These are phyloP conservation scores for Spilosoma lubricipeda DNA, from an alignment of 2,888 invertebrate genomes.

Conservation along the genomic window DNA sequence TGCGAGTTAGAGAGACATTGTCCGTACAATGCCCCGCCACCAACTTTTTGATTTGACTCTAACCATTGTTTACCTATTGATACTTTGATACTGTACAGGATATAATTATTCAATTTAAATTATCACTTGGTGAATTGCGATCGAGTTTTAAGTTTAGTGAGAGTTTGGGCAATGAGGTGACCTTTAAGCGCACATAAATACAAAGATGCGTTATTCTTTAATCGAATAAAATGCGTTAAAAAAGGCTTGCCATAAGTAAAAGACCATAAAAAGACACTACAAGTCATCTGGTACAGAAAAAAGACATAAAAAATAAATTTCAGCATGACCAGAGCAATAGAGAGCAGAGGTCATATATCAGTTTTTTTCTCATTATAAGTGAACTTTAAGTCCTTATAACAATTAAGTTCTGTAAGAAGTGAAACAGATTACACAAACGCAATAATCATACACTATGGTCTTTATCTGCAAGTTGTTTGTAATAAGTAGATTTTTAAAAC, in stretches of 20 bases:
- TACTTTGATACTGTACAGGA: slow-evolving; percentile 14
- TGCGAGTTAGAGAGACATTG: slow-evolving; percentile 56
- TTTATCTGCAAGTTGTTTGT: too few relatives aligned
- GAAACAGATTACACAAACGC: neutral
- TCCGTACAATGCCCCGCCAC: slow-evolving; percentile 57
- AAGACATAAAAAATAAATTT: too few relatives aligned
- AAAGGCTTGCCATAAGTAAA: too few relatives aligned
- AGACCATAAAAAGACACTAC: too few relatives aligned
- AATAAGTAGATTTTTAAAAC: too few relatives aligned
- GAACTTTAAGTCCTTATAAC: neutral
- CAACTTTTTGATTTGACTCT: slow-evolving; percentile 46
- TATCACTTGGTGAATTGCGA: slow-evolving; percentile 7
- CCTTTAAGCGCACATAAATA: neutral
- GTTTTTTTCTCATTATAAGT: neutral
- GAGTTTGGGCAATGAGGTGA: neutral
- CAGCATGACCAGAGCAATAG: too few relatives aligned
- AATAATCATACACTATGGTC: neutral
- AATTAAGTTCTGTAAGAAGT: too few relatives aligned
- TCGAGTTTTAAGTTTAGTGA: slow-evolving; percentile 3
- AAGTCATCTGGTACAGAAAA: too few relatives aligned
- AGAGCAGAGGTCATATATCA: too few relatives aligned
- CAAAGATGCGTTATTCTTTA: neutral
- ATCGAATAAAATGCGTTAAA: too few relatives aligned
- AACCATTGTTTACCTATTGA: slow-evolving; percentile 49
- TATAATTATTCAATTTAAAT: slow-evolving; percentile 25